Conservation (phyloP, 2,797 vertebrate genomes). For the Labroides dimidiatus region DNA sequence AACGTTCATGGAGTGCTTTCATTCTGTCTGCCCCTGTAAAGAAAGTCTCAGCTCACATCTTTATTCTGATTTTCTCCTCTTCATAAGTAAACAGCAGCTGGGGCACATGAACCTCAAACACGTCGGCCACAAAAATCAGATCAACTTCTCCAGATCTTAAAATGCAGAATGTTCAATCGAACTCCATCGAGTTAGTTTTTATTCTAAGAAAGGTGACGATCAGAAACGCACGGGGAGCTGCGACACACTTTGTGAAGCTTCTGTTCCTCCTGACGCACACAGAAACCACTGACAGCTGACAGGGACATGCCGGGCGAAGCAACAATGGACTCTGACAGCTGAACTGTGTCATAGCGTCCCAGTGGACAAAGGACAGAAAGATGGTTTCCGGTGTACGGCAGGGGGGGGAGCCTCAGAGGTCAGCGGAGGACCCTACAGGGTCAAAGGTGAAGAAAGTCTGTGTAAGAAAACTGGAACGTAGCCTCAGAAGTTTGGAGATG, state of each 20-base stretch:
- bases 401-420: conserved; percentile 1
- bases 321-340: conserved; percentile 46
- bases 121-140: too few species aligned
- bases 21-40: too few species aligned
- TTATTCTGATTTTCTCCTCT: too few species aligned
- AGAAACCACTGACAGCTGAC: conserved; percentile 37
- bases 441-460: neutral
- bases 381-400: conserved; percentile 18
- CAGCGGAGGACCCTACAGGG: neutral
- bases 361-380: conserved; percentile 5
- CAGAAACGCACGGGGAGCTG: conserved; percentile 15
- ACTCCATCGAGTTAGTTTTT: too few species aligned
- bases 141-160: too few species aligned
- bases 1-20: neutral
- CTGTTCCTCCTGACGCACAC: conserved; percentile 16
- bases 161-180: too few species aligned
- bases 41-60: too few species aligned
- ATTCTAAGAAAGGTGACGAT: too few species aligned
- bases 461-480: too few species aligned
- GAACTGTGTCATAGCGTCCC: conserved; percentile 14
- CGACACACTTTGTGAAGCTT: conserved; percentile 29
- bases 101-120: too few species aligned
- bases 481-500: too few species aligned
- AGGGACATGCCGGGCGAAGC: conserved; percentile 14
- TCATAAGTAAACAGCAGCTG: too few species aligned